Evolutionary conservation across 2,888 invertebrate species (phyloP).

Genomic region (Hypselothyrea guttata): DNA sequence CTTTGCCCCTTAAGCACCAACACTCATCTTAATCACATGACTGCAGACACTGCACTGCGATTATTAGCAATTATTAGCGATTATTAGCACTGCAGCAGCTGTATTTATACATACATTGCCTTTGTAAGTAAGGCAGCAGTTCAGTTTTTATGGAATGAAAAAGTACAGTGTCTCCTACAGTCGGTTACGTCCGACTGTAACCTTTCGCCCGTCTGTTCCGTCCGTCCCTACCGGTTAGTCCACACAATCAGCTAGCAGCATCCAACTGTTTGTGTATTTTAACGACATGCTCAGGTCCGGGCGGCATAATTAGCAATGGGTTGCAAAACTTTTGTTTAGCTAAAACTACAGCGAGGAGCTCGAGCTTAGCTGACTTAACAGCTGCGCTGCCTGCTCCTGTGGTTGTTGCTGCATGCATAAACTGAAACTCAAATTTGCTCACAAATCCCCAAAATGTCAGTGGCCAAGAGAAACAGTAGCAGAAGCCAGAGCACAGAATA

Average conservation of each 20-base stretch:
- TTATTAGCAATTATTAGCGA: too few relatives aligned
- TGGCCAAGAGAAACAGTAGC: constrained; percentile 23
- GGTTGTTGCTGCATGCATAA: constrained; percentile 59
- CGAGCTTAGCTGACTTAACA: constrained; percentile 39
- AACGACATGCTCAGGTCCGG: constrained; percentile 26
- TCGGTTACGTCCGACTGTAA: too few relatives aligned
- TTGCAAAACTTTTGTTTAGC: constrained; percentile 41
- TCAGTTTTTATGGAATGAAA: too few relatives aligned
- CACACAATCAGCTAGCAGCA: neutral
- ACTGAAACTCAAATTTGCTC: constrained; percentile 60
- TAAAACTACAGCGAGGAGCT: constrained; percentile 25
- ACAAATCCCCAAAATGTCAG: constrained; percentile 68
- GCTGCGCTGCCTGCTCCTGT: constrained; percentile 26
- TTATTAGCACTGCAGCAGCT: constrained; percentile 13
- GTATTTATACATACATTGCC: too few relatives aligned
- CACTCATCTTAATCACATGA: too few relatives aligned
- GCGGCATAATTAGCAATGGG: constrained; percentile 64
- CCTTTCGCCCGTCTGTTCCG: too few relatives aligned
- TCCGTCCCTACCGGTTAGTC: too few relatives aligned
- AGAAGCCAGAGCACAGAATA: constrained; percentile 24
- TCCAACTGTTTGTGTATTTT: neutral
- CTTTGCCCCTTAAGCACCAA: too few relatives aligned
- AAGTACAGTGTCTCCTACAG: too few relatives aligned
- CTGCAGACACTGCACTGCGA: too few relatives aligned
- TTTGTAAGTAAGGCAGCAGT: too few relatives aligned